Evolutionary conservation across 2,113 vertebrate species (phyloP), one percentile per base, ranked within the genome.

Genomic region (Dromaius novaehollandiae): DNA sequence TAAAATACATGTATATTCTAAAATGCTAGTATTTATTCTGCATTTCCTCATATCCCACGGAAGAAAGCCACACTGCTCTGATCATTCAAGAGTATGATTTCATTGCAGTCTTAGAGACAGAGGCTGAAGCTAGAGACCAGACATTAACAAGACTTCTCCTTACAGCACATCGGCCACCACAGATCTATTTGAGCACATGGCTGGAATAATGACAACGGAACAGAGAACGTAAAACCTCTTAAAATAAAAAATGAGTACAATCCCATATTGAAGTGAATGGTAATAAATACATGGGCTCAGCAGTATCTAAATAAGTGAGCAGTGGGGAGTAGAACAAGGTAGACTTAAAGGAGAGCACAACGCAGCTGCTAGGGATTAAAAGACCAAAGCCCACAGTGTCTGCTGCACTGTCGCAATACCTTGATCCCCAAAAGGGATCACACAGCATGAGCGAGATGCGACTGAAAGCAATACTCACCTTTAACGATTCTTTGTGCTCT

Each of bases 361-460:
- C 1, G 24, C 44, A 56, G 40, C 22, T 68, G 28, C 51, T 25
- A 51, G 19, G 70, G 55, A 56, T 65, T 28, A 48, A 34, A 53
- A 46, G 44, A 65, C 19, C 66, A 15, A 75, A 79, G 38, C 48
- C 13, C 60, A 14, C 69, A 75, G 66, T 28, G 46, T 32, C 88
- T 28, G 19, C 20, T 6, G 24, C 28, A 9, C 44, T 76, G 70
- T 36, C 82, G 22, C 92, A 56, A n/a, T 26, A 66, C 50, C 13
- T 53, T 50, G 73, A 50, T 16, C 26, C 58, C 2, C 0, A 34
- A 44, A 34, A 25, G 19, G 32, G n/a, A 73, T 51, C 42, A 9
- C 1, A 0, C 15, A 21, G 6, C 12, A 30, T 2, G 34, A 40
- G 40, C 15, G n/a, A 18, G 64, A 46, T 14, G 11, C 10, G n/a